Evolutionary conservation across 2,797 vertebrate species (phyloP), one percentile per base, ranked within the genome.

Genomic region (Danio aesculapii): DNA sequence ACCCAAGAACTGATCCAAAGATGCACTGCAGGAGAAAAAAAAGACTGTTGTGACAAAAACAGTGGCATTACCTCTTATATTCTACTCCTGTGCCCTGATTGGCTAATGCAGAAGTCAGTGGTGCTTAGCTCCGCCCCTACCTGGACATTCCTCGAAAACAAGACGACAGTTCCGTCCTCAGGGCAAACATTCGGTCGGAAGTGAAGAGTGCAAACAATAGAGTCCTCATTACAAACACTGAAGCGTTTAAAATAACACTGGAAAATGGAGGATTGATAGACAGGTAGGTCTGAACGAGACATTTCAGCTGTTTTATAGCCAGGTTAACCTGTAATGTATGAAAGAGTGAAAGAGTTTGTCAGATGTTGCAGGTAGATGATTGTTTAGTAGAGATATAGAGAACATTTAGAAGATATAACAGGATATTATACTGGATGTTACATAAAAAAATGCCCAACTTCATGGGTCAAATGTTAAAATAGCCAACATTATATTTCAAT

Each of bases 21-120:
- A 19, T 17, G 47, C 19, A 64, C 17, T 46, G 52, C 57, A 68
- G 50, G 30, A 30, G 30, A 30, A 73, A 83, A 84, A 17, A 2
- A 47, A 55, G n/a, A 30, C 67, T 77, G 5, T 17, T 39, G 21
- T 17, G 52, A 14, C 19, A 13, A 46, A 57, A 19, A 41, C 8
- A 14, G 4, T n/a, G 30, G 49, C 19, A 43, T 41, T 57, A 58
- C 21, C 30, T 30, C 30, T 67, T 80, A 53, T 77, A 72, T 16
- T 3, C 10, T 10, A 8, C 53, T 52, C 12, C 75, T 84, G 49
- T 1, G 3, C 41, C 17, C 43, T 76, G 81, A 87, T 88, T 87
- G 83, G 81, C 70, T 63, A n/a, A 67, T 8, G 9, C 63, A 49
- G 50, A 44, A 61, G 30, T 63, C 76, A 30, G 70, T 9, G 16